Evolutionary conservation across 2,113 vertebrate species (phyloP), one percentile per base, ranked within the genome.

Genomic region (Edolisoma coerulescens): DNA sequence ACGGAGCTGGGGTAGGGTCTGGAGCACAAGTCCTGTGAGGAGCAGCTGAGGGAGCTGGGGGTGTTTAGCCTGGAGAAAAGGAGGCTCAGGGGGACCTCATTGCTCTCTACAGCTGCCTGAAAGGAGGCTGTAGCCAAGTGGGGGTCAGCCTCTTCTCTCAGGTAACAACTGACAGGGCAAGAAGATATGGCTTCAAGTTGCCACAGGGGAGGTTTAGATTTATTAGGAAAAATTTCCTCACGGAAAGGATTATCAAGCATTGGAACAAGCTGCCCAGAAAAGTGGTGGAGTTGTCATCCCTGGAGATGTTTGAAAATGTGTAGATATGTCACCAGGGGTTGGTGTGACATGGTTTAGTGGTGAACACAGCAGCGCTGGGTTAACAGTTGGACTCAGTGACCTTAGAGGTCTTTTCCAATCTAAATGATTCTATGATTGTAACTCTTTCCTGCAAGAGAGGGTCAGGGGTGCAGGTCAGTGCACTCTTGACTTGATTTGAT

Each of bases 81-180:
- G 28, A 75, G 61, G 24, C 47, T 61, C 54, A 28, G 32, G 30
- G 11, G 11, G 4, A 22, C 11, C 16, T 26, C 6, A 10, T 6
- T 1, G 0, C 53, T 60, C 33, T 39, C 16, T 60, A 1, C 1
- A 32, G 0, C 24, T 15, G 11, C 39, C n/a, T 61, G 54, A 32
- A 2, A 27, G 60, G 47, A 61, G 26, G 10, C 1, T 8, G 41
- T 2, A 41, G 47, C 30, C 5, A 7, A 37, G 32, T 26, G 24
- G 3, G 7, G 3, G 1, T 15, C 1, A 0, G n/a, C 0, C 28
- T 49, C 17, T 75, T 76, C n/a, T 54, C 0, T 6, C 30, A 27
- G 13, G 16, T 7, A 13, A 53, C 10, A 35, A 68, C 16, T 1
- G 3, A 61, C 7, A 69, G 14, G 1, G 42, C 8, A 23, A 37